Conservation (phyloP, 2,888 invertebrate genomes). For the Conchocele bisecta region DNA sequence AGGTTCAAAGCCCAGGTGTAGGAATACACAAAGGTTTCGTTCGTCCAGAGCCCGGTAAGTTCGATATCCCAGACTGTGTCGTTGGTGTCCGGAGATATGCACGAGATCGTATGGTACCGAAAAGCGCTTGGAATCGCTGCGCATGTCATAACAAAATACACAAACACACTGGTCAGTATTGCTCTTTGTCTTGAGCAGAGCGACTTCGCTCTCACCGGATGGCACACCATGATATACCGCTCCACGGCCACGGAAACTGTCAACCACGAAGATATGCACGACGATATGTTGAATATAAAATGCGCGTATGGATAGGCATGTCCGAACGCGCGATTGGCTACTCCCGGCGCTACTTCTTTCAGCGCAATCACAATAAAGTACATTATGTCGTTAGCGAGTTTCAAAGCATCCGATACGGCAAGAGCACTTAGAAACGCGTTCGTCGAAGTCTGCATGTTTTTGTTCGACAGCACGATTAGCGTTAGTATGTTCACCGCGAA, state of each 20-base stretch:
- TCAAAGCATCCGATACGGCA: slow-evolving; percentile 77
- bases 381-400: slow-evolving; percentile 76
- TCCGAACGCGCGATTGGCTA: slow-evolving; percentile 64
- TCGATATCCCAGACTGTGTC: slow-evolving; percentile 48
- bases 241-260: slow-evolving; percentile 80
- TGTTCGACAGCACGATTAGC: slow-evolving; percentile 71
- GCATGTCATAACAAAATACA: slow-evolving; percentile 65
- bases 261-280: slow-evolving; percentile 78
- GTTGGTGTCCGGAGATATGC: slow-evolving; percentile 40
- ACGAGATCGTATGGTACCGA: slow-evolving; percentile 60
- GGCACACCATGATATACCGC: slow-evolving; percentile 77
- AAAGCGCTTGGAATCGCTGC: slow-evolving; percentile 71
- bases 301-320: slow-evolving; percentile 79
- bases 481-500: slow-evolving; percentile 75
- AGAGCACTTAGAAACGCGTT: slow-evolving; percentile 77
- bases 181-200: slow-evolving; percentile 73
- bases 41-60: slow-evolving; percentile 61
- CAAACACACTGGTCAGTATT: slow-evolving; percentile 52
- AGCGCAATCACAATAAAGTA: slow-evolving; percentile 76
- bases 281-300: slow-evolving; percentile 77
- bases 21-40: slow-evolving; percentile 56
- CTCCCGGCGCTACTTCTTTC: slow-evolving; percentile 54
- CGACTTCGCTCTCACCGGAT: slow-evolving; percentile 71
- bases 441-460: slow-evolving; percentile 76
- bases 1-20: slow-evolving; percentile 71